Evolutionary conservation across 2,797 vertebrate species (phyloP).

Genomic region (Diceros bicornis): DNA sequence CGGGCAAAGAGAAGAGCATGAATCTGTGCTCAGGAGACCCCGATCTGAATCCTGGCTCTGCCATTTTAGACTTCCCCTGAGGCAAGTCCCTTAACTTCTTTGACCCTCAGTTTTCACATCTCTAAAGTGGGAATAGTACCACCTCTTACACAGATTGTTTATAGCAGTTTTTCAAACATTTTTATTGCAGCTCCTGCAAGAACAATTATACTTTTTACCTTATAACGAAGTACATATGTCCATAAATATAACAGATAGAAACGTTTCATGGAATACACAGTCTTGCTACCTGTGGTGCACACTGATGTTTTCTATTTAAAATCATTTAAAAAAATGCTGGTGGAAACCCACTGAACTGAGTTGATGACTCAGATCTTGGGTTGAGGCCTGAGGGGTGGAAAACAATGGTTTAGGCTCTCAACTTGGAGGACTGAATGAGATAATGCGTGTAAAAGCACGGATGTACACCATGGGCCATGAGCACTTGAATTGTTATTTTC

Average conservation of each 20-base stretch:
- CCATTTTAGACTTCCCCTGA: not conserved
- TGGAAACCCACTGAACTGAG: not conserved
- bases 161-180: not conserved
- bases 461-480: not conserved
- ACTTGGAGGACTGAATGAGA: not conserved
- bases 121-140: not conserved
- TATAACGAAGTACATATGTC: not conserved
- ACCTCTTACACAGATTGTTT: not conserved
- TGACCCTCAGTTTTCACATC: slow-evolving; percentile 29
- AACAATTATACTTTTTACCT: not conserved
- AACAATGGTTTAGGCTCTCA: not conserved
- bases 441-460: not conserved
- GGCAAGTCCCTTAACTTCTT: not conserved
- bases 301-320: slow-evolving; percentile 15
- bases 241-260: not conserved
- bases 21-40: not conserved
- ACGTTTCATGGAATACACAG: not conserved
- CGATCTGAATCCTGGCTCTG: not conserved
- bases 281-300: not conserved
- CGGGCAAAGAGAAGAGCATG: not conserved
- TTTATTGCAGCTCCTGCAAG: not conserved
- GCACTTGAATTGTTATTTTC: slow-evolving; percentile 48
- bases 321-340: slow-evolving; percentile 31
- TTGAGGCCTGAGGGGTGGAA: not conserved
- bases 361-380: slow-evolving; percentile 43